These are phyloP conservation scores for Spea multiplicata DNA, from an alignment of 2,113 vertebrate genomes.

Conservation along the genomic window DNA sequence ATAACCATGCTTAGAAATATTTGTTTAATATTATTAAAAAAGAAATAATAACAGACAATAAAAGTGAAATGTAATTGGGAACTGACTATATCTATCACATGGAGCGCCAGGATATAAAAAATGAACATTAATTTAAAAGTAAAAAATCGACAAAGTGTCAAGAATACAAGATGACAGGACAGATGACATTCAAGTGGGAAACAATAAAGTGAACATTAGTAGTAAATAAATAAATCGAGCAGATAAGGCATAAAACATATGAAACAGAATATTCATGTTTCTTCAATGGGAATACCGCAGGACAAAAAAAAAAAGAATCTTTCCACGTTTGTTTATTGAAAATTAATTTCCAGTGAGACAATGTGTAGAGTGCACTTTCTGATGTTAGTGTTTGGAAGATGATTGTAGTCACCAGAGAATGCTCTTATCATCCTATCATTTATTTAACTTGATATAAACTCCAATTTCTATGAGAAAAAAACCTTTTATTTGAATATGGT, in stretches of 20 bases:
- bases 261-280: slow-evolving; percentile 77
- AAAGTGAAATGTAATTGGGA: too few relatives aligned
- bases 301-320: slow-evolving; percentile 67
- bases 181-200: background rate
- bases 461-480: slow-evolving; percentile 72
- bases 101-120: too few relatives aligned
- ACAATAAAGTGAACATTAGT: slow-evolving; percentile 49
- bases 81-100: too few relatives aligned
- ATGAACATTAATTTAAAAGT: too few relatives aligned
- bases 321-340: slow-evolving; percentile 73
- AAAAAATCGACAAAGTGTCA: too few relatives aligned
- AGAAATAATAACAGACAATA: too few relatives aligned
- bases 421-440: slow-evolving; percentile 69
- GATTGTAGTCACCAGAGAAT: slow-evolving; percentile 65
- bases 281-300: slow-evolving; percentile 69
- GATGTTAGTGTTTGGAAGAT: slow-evolving; percentile 72
- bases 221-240: slow-evolving; percentile 66
- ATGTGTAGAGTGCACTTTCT: slow-evolving; percentile 71
- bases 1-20: too few relatives aligned
- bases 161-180: background rate
- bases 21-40: too few relatives aligned
- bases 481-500: slow-evolving; percentile 69
- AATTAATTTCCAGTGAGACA: slow-evolving; percentile 65
- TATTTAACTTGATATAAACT: slow-evolving; percentile 72
- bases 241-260: slow-evolving; percentile 62